Evolutionary conservation across 2,113 vertebrate genomes (phyloP).

Genomic region (Bambusicola thoracicus): DNA sequence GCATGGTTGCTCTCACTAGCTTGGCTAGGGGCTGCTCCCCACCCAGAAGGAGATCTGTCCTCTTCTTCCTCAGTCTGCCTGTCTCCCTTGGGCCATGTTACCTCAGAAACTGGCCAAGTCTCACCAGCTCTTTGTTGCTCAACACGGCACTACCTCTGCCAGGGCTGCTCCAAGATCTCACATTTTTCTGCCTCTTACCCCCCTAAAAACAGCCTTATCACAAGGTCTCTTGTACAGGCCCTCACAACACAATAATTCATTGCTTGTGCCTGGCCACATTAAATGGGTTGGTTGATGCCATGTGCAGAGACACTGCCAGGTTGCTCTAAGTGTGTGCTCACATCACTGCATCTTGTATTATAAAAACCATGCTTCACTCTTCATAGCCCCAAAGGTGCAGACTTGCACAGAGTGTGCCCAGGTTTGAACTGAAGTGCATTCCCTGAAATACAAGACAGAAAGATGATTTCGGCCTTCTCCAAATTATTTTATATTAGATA

Average conservation of each 20-base stretch:
- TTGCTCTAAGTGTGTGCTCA: not conserved
- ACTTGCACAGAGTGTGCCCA: fast-evolving
- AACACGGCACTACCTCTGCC: fast-evolving
- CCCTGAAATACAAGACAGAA: not conserved
- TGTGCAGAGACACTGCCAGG: fast-evolving
- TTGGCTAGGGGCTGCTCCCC: not conserved
- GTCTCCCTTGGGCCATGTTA: fast-evolving
- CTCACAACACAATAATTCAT: not conserved
- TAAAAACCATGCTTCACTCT: not conserved
- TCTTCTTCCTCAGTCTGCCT: not conserved
- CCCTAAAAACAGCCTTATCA: not conserved
- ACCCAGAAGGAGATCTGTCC: not conserved
- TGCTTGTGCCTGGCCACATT: fast-evolving
- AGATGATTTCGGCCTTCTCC: not conserved
- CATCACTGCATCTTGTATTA: fast-evolving
- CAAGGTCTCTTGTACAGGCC: not conserved
- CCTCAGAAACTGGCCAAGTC: not conserved
- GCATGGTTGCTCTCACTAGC: fast-evolving
- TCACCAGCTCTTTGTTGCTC: not conserved
- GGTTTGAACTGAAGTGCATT: not conserved
- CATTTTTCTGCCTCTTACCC: not conserved
- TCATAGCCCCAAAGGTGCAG: not conserved
- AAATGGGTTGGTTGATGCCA: not conserved
- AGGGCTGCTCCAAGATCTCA: not conserved
- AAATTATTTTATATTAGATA: constrained; percentile 41